phyloP scores from a whole-genome alignment of 2,797 vertebrate species.

The Psittacula derbiana region DNA sequence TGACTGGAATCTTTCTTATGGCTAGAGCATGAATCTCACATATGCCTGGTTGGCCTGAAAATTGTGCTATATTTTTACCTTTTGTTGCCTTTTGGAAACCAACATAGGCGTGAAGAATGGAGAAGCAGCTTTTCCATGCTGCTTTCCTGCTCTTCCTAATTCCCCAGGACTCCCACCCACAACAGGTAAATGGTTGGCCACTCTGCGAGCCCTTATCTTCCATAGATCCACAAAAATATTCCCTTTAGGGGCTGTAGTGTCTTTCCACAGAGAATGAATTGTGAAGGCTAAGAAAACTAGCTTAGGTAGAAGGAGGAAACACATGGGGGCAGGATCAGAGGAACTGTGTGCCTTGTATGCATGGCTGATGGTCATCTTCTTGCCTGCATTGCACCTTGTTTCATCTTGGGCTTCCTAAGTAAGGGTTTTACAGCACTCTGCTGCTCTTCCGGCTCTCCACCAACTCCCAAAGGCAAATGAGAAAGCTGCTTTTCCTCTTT shows the following conservation, averaged over 20 bases:
- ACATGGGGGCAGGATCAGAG: not conserved
- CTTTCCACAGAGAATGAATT: not conserved
- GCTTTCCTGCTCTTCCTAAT: not conserved
- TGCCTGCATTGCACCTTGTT: not conserved
- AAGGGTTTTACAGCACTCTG: not conserved
- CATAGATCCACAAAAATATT: not conserved
- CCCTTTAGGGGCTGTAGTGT: not conserved
- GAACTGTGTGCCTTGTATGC: not conserved
- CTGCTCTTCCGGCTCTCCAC: not conserved
- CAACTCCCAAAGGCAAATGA: not conserved
- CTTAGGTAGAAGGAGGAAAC: not conserved
- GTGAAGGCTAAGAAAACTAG: fast-evolving
- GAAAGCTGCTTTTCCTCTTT: not conserved
- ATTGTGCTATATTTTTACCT: not conserved
- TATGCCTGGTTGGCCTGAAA: not conserved
- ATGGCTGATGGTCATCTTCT: fast-evolving
- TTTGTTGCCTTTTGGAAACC: not conserved
- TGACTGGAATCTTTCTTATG: not conserved
- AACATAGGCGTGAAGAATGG: not conserved
- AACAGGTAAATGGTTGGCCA: not conserved
- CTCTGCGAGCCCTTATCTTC: not conserved
- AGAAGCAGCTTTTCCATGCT: not conserved
- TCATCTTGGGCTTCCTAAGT: not conserved
- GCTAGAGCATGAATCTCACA: not conserved
- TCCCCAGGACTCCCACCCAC: not conserved